These are phyloP conservation scores for Eudyptes chrysolophus DNA, from an alignment of 2,113 vertebrate species.

Conservation along the genomic window DNA sequence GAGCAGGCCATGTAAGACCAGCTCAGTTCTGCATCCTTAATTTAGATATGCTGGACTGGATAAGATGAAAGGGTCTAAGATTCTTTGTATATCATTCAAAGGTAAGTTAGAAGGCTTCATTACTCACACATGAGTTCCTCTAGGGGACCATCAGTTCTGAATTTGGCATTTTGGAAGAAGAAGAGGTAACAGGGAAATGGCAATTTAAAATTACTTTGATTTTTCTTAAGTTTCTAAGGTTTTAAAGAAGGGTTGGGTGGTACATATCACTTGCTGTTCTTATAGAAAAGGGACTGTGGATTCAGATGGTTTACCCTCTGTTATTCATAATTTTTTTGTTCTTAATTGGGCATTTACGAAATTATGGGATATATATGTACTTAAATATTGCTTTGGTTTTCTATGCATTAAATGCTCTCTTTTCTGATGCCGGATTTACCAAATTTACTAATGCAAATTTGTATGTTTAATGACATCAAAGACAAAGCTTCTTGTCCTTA, in stretches of 20 bases:
- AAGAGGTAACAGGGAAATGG: background rate
- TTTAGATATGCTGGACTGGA: background rate
- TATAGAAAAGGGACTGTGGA: background rate
- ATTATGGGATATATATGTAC: background rate
- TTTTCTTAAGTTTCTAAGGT: background rate
- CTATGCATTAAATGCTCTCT: background rate
- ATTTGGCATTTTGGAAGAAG: background rate
- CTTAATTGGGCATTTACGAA: background rate
- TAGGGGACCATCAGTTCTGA: background rate
- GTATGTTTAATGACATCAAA: background rate
- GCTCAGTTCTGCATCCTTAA: background rate
- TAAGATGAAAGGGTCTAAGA: background rate
- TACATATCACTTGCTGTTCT: background rate
- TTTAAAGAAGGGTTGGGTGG: background rate
- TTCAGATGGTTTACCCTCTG: background rate
- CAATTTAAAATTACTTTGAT: background rate
- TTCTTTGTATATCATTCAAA: slow-evolving; percentile 2
- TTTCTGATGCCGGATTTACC: background rate
- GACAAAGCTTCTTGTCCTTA: background rate
- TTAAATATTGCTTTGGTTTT: background rate
- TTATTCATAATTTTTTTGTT: background rate
- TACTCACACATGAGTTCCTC: background rate
- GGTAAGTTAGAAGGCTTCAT: background rate
- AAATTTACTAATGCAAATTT: background rate
- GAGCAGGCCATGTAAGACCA: background rate